Conservation (phyloP, 2,888 invertebrate species). For the Aricia artaxerxes region DNA sequence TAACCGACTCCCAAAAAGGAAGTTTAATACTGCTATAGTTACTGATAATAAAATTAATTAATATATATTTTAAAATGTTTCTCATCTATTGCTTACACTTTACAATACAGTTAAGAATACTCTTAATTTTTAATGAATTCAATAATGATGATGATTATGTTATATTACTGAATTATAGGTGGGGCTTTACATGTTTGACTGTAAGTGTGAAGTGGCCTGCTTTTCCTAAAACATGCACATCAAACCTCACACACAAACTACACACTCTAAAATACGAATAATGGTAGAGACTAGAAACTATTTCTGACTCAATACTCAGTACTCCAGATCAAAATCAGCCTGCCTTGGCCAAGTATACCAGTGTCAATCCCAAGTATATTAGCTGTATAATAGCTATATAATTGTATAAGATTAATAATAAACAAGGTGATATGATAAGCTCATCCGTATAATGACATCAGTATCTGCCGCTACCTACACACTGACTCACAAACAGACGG, state of each 20-base stretch:
- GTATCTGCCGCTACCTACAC: slow-evolving; percentile 15
- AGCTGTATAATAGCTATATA: neutral
- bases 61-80: too few species aligned
- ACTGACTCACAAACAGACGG: slow-evolving; percentile 16
- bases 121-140: too few species aligned
- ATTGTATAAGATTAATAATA: slow-evolving; percentile 13
- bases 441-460: slow-evolving; percentile 26
- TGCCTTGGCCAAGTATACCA: neutral
- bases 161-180: too few species aligned
- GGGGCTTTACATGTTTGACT: too few species aligned
- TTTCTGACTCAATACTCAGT: neutral
- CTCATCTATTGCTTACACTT: too few species aligned
- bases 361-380: neutral
- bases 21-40: too few species aligned
- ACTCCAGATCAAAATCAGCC: neutral
- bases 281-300: neutral
- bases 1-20: too few species aligned
- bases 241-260: neutral
- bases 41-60: too few species aligned
- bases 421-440: slow-evolving; percentile 12
- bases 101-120: too few species aligned
- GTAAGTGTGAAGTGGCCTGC: too few species aligned
- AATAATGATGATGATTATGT: too few species aligned
- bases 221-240: too few species aligned
- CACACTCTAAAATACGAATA: neutral